Evolutionary conservation across 1,140 invertebrate genomes (phyloP), one percentile per base, ranked within the genome.

Genomic region (Drosophila navojoa): DNA sequence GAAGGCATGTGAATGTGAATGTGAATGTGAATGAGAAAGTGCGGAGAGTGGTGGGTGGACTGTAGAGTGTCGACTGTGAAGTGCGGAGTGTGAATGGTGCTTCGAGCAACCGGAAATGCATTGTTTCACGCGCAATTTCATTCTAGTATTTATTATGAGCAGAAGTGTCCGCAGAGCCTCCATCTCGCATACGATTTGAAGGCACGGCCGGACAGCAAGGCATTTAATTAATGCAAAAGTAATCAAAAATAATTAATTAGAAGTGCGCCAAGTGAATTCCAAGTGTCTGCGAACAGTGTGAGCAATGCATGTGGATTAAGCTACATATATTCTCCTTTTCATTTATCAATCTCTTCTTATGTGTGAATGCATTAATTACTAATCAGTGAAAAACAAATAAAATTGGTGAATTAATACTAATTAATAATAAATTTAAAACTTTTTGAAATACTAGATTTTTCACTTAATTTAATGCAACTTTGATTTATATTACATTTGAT

Each of bases 111-210:
- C 69, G 82, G 84, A 87, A 87, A 75, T 89, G 84, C 84, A 87
- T 87, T 87, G 84, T 87, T 87, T 79, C 71, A 87, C 77, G 84
- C 69, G 76, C 84, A 79, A 87, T 89, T 87, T 84, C 79, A 87
- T 89, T 79, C 69, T 57, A 45, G 60, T 57, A 73, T 82, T 79
- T 73, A 77, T 84, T 82, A 63, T 63, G 59, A 53, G 19, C n/a
- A 27, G 22, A 58, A 47, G 29, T 53, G 49, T 16, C 29, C 35
- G 16, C 53, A 50, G 63, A 25, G 59, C 45, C 54, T 38, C 7
- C n/a, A 45, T 13, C 27, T 29, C 29, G 49, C 10, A 15, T 7
- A 40, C 44, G 3, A 54, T 15, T 35, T 35, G 10, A 42, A 53
- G 59, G 55, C 38, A 15, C 19, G 29, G 27, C 16, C 35, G 52